Base-by-base conservation (phyloP, 2,797 vertebrate genomes). In the Balearica regulorum region DNA sequence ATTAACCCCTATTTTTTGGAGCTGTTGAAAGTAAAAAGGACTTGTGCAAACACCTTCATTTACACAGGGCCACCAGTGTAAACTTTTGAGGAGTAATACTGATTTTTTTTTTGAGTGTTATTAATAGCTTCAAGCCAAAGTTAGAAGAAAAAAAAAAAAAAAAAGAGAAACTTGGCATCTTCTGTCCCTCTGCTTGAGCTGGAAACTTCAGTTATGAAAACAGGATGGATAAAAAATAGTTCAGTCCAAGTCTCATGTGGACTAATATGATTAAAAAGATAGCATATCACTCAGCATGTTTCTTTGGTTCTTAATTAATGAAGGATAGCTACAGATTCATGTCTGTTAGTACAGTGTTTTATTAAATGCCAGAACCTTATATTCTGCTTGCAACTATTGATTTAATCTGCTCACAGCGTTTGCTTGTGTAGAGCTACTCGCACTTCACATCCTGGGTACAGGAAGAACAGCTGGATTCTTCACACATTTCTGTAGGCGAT, bases 31-130 rank as follows among this genome's bases (percentile, higher is more conserved):
- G 31, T 13, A 10, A 58, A 55, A 37, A 43, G 19, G 14, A 37
- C 49, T 57, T 2, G 3, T 55, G n/a, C 26, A 48, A 81, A 39
- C 22, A 22, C 9, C 18, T 48, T 55, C 2, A 10, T 77, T 72
- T 53, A 57, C 4, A 16, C 22, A 37, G 9, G 14, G 20, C 46
- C 70, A 71, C 16, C 33, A 29, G 8, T 79, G 15, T n/a, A 76
- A 89, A 83, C 33, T 80, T 94, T 53, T 72, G 64, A 90, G 31
- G 24, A 92, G 25, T 48, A 89, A 77, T 24, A 72, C 22, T 24
- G n/a, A 66, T 78, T 93, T 92, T 77, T 93, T 92, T 77, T 93
- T 72, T 46, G 71, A 94, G 19, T 58, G 10, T 61, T 88, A 66
- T 86, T 73, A 93, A 66, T 78, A 75, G 28, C 18, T 94, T 75